These are phyloP conservation scores for Archivesica marissinica DNA, from an alignment of 1,140 invertebrate species.

Conservation along the genomic window DNA sequence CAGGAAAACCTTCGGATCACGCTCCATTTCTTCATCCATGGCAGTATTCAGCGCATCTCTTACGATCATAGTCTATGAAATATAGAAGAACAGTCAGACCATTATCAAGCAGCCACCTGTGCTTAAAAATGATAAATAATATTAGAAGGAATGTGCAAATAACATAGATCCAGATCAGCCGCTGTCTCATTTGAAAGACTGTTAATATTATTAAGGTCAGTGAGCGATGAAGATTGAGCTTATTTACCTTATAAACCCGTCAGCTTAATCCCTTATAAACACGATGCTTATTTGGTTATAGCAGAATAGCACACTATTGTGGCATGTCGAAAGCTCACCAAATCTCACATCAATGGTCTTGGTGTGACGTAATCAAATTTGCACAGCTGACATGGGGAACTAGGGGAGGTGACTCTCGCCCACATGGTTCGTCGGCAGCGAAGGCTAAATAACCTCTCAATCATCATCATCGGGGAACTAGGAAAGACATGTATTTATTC, in stretches of 20 bases:
- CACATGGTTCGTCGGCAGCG: too few species aligned
- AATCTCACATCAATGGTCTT: too few species aligned
- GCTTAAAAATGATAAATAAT: not conserved
- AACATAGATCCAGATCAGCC: not conserved
- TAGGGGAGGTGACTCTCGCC: too few species aligned
- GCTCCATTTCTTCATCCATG: slow-evolving; percentile 98
- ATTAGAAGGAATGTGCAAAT: not conserved
- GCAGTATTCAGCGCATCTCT: slow-evolving; percentile 98
- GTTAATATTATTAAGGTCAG: not conserved
- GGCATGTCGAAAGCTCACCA: too few species aligned
- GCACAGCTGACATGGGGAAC: too few species aligned
- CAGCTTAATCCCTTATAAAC: too few species aligned
- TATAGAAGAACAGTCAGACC: slow-evolving; percentile 64
- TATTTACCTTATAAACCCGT: not conserved
- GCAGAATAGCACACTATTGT: too few species aligned
- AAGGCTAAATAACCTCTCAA: too few species aligned
- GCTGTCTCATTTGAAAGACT: not conserved
- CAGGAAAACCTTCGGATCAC: slow-evolving; percentile 97
- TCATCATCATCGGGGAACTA: too few species aligned
- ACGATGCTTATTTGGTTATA: too few species aligned
- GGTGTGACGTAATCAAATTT: too few species aligned
- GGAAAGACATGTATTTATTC: too few species aligned
- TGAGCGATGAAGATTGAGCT: not conserved
- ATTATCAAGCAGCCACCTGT: not conserved
- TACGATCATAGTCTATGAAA: slow-evolving; percentile 89